Conservation (phyloP, 2,797 vertebrate species). For the Threskiornis aethiopicus region DNA sequence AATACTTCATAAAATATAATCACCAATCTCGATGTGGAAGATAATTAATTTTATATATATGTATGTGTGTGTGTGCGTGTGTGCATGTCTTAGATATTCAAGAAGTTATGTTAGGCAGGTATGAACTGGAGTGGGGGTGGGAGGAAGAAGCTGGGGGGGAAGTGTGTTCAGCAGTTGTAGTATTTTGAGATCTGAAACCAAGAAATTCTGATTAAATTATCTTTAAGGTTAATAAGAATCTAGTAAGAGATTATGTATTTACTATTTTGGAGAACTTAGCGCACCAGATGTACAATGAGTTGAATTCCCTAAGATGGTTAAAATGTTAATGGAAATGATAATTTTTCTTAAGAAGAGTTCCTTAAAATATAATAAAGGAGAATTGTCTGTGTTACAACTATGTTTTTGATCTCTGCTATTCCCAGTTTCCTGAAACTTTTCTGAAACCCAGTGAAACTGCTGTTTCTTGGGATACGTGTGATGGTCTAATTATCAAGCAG, state of each 20-base stretch:
- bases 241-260: neutral
- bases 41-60: neutral
- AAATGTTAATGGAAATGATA: neutral
- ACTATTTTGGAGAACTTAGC: neutral
- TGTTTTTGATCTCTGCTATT: neutral
- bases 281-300: neutral
- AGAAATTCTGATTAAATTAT: neutral
- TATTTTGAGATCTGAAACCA: neutral
- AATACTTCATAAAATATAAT: neutral
- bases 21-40: neutral
- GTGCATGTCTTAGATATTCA: neutral
- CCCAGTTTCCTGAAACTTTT: neutral
- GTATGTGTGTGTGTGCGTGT: neutral
- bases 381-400: neutral
- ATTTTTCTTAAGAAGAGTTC: neutral
- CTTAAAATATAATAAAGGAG: neutral
- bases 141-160: neutral
- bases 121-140: neutral
- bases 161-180: neutral
- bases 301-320: neutral
- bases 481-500: neutral
- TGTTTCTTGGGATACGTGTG: neutral
- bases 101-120: neutral
- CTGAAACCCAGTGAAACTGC: neutral
- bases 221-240: neutral